Evolutionary conservation across 2,113 vertebrate species (phyloP).

Genomic region (Oryzias woworae): DNA sequence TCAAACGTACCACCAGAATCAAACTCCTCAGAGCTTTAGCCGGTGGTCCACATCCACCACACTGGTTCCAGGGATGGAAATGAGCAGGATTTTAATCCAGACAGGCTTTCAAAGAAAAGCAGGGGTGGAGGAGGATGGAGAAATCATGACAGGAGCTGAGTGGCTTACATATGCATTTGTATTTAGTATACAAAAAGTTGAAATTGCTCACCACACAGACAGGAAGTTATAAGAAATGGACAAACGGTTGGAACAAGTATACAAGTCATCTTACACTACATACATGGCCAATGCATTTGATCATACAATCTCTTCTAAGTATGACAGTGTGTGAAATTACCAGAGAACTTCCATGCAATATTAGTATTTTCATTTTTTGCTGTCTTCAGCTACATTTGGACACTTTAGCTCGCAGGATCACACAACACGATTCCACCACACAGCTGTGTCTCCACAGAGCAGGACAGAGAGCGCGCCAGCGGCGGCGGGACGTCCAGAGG

Average conservation of each 20-base stretch:
- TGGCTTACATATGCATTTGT: conserved; percentile 75
- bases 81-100: too few relatives aligned
- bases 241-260: conserved; percentile 72
- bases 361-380: conserved; percentile 49
- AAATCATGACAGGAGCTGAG: conserved; percentile 32
- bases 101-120: neutral
- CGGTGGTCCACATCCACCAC: too few relatives aligned
- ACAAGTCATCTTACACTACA: conserved; percentile 78
- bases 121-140: neutral
- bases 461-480: conserved; percentile 40
- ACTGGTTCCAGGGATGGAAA: too few relatives aligned
- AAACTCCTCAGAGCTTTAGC: too few relatives aligned
- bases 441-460: conserved; percentile 64
- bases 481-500: conserved; percentile 46
- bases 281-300: conserved; percentile 72
- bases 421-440: conserved; percentile 67
- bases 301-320: conserved; percentile 68
- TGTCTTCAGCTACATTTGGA: conserved; percentile 64
- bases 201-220: conserved; percentile 75
- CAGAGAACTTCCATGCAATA: conserved; percentile 76
- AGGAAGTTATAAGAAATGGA: conserved; percentile 78
- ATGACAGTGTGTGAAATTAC: conserved; percentile 68
- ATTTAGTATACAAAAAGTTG: conserved; percentile 80
- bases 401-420: conserved; percentile 69
- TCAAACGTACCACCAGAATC: too few relatives aligned